phyloP scores from a whole-genome alignment of 2,888 invertebrate species.

The Galerucella calmariensis region DNA sequence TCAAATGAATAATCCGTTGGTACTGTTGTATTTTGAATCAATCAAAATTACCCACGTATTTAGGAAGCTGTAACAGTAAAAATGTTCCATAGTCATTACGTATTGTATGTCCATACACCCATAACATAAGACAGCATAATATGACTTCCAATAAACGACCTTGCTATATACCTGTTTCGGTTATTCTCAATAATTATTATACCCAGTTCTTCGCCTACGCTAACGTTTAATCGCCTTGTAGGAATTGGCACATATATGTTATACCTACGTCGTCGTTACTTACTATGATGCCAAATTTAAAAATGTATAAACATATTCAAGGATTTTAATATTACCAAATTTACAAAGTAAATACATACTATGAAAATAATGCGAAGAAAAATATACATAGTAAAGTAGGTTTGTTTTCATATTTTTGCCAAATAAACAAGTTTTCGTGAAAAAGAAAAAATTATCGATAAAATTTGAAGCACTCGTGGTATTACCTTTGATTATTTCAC shows the following conservation, averaged over 20 bases:
- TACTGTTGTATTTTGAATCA: no score
- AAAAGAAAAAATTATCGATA: no score
- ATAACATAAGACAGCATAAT: background rate
- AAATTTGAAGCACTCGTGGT: no score
- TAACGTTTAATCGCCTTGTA: slow-evolving; percentile 3
- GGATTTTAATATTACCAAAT: background rate
- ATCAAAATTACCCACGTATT: background rate
- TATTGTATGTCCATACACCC: background rate
- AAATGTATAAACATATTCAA: background rate
- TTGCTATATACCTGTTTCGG: slow-evolving; percentile 35
- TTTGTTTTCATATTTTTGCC: no score
- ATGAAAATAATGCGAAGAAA: background rate
- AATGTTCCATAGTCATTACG: background rate
- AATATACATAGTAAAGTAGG: no score
- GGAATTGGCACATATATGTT: slow-evolving; percentile 6
- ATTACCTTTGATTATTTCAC: no score
- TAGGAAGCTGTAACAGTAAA: background rate
- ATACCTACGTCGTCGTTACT: background rate
- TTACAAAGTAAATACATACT: background rate
- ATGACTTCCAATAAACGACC: slow-evolving; percentile 21
- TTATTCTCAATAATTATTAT: slow-evolving; percentile 14
- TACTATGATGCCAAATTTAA: slow-evolving; percentile 10
- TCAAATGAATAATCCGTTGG: no score
- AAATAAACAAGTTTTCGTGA: no score
- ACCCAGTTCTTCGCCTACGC: slow-evolving; percentile 33